Base-by-base conservation (phyloP, 2,888 invertebrate genomes). In the Nomada fucata region DNA sequence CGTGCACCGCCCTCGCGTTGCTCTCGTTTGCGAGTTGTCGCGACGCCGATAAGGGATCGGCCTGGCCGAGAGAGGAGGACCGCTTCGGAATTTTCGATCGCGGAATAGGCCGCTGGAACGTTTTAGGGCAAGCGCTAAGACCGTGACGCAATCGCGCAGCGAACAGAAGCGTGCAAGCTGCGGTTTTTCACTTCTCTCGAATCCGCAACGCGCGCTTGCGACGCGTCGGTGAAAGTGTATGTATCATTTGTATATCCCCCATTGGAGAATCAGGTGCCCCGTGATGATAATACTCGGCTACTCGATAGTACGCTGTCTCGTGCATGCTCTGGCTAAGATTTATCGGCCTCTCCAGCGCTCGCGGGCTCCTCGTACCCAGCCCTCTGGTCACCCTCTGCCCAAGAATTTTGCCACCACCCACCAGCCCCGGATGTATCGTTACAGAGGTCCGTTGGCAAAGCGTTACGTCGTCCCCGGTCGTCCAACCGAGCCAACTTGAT, bases 31-130 rank as follows among this genome's bases (percentile, higher is more conserved):
- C 63, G 59, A 29, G 42, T 68, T 53, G 69, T 79, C 60, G 74
- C 53, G 26, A 10, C n/a, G 15, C 7, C 81, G 73, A 81, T 79
- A 73, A 74, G 71, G 61, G 63, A 71, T 77, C 76, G 18, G n/a
- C 23, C 11, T 2, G 57, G 47, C 2, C 61, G 11, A 13, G 26
- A 26, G 18, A 26, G 52, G 13, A 20, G 59, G n/a, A 52, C 42
- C 36, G 59, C 20, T 36, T 23, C 15, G 61, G 53, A 61, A 63
- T 70, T 52, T 44, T 59, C 60, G 50, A 60, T 47, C 36, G 36
- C 36, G 36, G 36, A 36, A 36, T 7, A 23, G 7, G 5, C 36
- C 7, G 36, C 36, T 7, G 7, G 36, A 36, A 36, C 36, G 36
- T 36, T 36, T 36, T 0, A 7, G 7, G 7, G 1, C 5, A 36